Percentiles rank a stretch among this genome's conserved stretches.
Conservation (phyloP, 2,797 vertebrate species). For the Lates japonicus region DNA sequence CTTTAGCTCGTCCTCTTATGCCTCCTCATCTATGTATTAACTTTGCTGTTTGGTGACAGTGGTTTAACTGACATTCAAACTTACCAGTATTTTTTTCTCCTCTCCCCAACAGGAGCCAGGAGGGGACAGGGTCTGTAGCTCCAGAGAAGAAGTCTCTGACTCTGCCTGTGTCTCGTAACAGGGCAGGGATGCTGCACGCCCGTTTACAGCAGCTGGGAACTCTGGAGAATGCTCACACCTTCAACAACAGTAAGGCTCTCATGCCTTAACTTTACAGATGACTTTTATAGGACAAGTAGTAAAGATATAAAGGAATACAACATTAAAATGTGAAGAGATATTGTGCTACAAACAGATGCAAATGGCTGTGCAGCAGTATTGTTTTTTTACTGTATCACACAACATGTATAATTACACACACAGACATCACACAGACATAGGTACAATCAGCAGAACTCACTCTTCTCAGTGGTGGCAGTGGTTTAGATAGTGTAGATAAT, state of each 20-base stretch:
- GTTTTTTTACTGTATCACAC: background rate
- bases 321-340: too few relatives aligned
- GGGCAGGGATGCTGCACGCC: constrained; percentile 95
- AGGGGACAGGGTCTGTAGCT: constrained; percentile 91
- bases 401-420: too few relatives aligned
- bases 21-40: background rate
- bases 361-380: background rate
- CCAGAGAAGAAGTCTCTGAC: constrained; percentile 98
- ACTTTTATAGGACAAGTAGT: background rate
- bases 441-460: background rate
- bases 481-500: too few relatives aligned
- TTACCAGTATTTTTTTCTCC: constrained; percentile 65
- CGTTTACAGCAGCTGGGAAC: constrained; percentile 97
- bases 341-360: too few relatives aligned
- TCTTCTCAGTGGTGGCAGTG: too few relatives aligned
- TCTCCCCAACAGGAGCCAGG: constrained; percentile 93
- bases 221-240: constrained; percentile 96
- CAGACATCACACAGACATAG: background rate
- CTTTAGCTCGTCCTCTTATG: background rate
- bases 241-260: constrained; percentile 94
- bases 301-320: too few relatives aligned
- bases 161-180: constrained; percentile 99
- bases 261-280: too few relatives aligned
- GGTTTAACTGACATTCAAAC: background rate
- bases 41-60: background rate